Conservation (phyloP, 2,888 invertebrate genomes). For the Macropis europaea region DNA sequence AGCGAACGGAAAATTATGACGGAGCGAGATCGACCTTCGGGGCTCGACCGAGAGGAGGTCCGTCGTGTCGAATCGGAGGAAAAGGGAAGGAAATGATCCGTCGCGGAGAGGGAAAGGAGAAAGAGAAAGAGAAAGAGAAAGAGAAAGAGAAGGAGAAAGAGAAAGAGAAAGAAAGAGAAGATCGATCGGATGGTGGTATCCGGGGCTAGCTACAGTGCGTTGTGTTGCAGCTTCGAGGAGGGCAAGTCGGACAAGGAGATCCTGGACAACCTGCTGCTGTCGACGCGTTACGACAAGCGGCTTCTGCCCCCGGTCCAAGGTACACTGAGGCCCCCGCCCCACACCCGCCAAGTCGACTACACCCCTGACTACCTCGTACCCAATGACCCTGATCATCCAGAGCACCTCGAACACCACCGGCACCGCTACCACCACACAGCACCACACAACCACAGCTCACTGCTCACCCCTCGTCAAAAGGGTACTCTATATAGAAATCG, state of each 20-base stretch:
- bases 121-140: background rate
- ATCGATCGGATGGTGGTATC: slow-evolving; percentile 9
- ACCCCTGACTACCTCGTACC: slow-evolving; percentile 74
- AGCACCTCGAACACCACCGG: slow-evolving; percentile 78
- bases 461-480: slow-evolving; percentile 77
- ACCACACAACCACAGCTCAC: slow-evolving; percentile 79
- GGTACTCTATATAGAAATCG: slow-evolving; percentile 67
- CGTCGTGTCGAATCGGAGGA: background rate
- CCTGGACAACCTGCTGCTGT: slow-evolving; percentile 92
- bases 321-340: slow-evolving; percentile 81
- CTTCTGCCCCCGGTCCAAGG: slow-evolving; percentile 94
- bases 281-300: slow-evolving; percentile 95
- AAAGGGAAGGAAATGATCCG: background rate
- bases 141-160: background rate
- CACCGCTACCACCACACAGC: slow-evolving; percentile 77
- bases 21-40: slow-evolving; percentile 7
- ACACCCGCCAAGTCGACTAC: slow-evolving; percentile 77
- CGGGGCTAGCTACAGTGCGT: slow-evolving; percentile 60
- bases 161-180: no score
- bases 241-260: slow-evolving; percentile 96
- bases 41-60: background rate
- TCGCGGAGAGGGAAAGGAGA: background rate
- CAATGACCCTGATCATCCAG: slow-evolving; percentile 76
- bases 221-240: slow-evolving; percentile 89
- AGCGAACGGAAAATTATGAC: background rate